Base-by-base conservation (phyloP, 2,797 vertebrate genomes). In the Sebastes wilsoni region DNA sequence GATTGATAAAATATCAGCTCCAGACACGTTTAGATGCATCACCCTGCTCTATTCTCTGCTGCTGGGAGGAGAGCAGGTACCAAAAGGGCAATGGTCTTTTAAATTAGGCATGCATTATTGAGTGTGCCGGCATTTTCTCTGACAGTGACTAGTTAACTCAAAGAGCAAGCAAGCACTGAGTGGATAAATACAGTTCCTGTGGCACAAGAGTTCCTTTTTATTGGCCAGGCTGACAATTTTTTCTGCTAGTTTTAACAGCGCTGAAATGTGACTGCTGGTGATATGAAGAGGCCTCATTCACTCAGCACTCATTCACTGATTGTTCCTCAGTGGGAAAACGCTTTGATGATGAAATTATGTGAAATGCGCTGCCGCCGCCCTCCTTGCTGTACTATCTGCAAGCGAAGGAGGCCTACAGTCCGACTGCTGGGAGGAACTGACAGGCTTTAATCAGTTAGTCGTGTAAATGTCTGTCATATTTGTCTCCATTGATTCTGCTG, bases 301-400 rank as follows among this genome's bases (percentile, higher is more conserved):
- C 77, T 68, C 80, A 34, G 61, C 65, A 46, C 84, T 85, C 79
- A 80, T 88, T 88, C 79, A 73, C 32, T 72, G 79, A 80, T 16
- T 73, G 76, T 67, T 73, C 55, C 86, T 87, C 60, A 49, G 72
- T 20, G 81, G 75, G 61, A 67, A 87, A 83, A 84, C 1, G 32
- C 85, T 92, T 89, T 88, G 92, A 92, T 96, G 95, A 96, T 94
- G 94, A 95, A 95, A 95, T 87, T 22, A 75, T 84, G 80, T 83
- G 93, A 92, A 96, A 96, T 84, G 38, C 22, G 22, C 42, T 16
- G 38, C 72, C 72, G 23, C 68, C 66, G 80, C 88, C 76, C 71
- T 82, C 74, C 67, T 89, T 89, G 79, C 77, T 82, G 66, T 75
- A 59, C 82, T 85, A 84, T 89, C 84, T 89, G 75, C 80, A 27